phyloP scores from a whole-genome alignment of 2,888 invertebrate species.

The Poecilus cupreus region DNA sequence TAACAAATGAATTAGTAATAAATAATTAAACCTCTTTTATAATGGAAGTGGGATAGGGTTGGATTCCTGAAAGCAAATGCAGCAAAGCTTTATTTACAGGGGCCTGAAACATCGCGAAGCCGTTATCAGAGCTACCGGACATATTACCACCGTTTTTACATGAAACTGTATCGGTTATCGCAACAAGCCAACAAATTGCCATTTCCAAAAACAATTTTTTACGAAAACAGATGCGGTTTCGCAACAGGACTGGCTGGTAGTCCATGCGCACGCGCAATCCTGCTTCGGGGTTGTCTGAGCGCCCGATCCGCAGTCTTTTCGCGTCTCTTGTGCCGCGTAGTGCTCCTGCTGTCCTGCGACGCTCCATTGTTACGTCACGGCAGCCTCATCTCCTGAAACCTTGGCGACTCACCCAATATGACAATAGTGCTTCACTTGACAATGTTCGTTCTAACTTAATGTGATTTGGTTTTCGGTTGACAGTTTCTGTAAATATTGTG shows the following conservation, averaged over 20 bases:
- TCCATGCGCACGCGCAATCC: constrained; percentile 22
- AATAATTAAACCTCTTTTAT: too few relatives aligned
- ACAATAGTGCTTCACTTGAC: neutral
- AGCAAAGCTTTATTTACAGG: constrained; percentile 1
- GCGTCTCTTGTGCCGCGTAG: neutral
- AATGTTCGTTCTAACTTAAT: neutral
- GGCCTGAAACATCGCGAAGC: neutral
- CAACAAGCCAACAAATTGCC: constrained; percentile 52
- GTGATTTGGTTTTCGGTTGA: neutral
- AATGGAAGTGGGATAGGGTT: too few relatives aligned
- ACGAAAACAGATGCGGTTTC: constrained; percentile 55
- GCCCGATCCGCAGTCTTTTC: constrained; percentile 41
- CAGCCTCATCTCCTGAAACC: too few relatives aligned
- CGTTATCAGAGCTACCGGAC: constrained; percentile 32
- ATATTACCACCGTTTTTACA: constrained; percentile 50
- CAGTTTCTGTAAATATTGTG: neutral
- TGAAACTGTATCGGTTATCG: constrained; percentile 48
- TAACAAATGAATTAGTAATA: too few relatives aligned
- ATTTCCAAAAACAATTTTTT: constrained; percentile 58
- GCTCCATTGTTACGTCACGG: neutral
- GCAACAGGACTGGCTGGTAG: constrained; percentile 11
- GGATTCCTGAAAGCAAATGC: too few relatives aligned
- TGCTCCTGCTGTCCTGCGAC: neutral
- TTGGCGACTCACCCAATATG: too few relatives aligned
- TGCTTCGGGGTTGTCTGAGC: neutral